Base-by-base conservation (phyloP, 2,888 invertebrate genomes). In the Lissocephala sabroskyi region DNA sequence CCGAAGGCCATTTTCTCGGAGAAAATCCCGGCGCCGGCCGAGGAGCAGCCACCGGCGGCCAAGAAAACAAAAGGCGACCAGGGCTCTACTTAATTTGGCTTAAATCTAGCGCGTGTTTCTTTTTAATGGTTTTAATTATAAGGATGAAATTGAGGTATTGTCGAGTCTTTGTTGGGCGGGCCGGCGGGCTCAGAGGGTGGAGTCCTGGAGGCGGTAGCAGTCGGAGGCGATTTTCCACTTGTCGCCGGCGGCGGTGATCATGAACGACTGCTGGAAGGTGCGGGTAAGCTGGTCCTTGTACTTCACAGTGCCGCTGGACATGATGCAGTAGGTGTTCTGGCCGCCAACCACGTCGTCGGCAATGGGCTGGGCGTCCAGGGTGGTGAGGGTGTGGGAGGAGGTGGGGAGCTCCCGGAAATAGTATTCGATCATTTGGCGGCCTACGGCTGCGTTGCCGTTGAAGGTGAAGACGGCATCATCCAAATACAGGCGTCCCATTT, bases 171-270 rank as follows among this genome's bases (percentile, higher is more conserved):
- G 3, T 23, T 23, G 4, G 3, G 3, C 23, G 23, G 3, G 3
- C 7, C 7, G 29, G 29, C 13, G 5, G 6, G 9, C 6, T 35
- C 16, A 35, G 14, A 35, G 14, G 10, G 16, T 35, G 14, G 14
- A 35, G 19, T 84, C 93, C 86, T 94, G 93, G 64, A 93, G 86
- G 77, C 96, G 87, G 74, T 95, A 95, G 70, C 92, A 92, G 80
- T 97, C 96, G 35, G 92, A 93, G 9, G 94, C 94, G 63, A 97
- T 93, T 85, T 96, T 96, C 96, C 96, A 97, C 80, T 95, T 95
- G 62, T 94, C 94, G 11, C 91, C 93, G 56, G 93, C 90, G 3
- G 94, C 94, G 0, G 95, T 95, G 44, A 97, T 90, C 18, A 96
- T 86, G 79, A 97, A 96, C 29, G 91, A 93, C 84, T 97, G 95